Conservation (phyloP, 2,888 invertebrate genomes). For the Epinotia bilunana region DNA sequence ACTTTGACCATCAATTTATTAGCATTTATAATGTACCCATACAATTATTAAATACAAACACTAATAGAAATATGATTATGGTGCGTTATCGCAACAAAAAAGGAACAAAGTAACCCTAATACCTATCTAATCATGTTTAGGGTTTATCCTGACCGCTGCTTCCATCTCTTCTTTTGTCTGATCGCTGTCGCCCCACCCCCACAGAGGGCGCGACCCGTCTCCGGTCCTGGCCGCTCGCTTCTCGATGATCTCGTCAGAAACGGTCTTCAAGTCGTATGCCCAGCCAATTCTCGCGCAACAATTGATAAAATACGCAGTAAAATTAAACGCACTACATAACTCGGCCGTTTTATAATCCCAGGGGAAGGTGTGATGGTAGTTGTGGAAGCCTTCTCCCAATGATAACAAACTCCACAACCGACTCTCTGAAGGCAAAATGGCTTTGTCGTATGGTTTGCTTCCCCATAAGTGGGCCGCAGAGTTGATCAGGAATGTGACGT, state of each 20-base stretch:
- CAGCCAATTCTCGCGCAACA: conserved; percentile 92
- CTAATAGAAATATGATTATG: too few species aligned
- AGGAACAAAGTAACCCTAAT: too few species aligned
- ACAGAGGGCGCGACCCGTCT: conserved; percentile 89
- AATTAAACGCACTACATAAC: conserved; percentile 89
- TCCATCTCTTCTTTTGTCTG: conserved; percentile 82
- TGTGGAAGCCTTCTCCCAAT: conserved; percentile 93
- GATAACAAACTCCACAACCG: conserved; percentile 66
- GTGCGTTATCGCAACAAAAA: too few species aligned
- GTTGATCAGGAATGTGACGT: conserved; percentile 90
- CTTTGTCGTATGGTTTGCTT: conserved; percentile 90
- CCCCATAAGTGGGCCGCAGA: conserved; percentile 94
- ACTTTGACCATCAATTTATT: too few species aligned
- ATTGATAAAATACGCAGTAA: conserved; percentile 91
- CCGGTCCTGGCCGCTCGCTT: conserved; percentile 89
- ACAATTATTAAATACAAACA: too few species aligned
- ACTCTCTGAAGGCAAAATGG: conserved; percentile 88
- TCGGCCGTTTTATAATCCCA: conserved; percentile 94
- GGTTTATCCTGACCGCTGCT: conserved; percentile 83
- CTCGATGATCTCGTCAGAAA: conserved; percentile 87
- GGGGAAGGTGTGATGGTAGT: conserved; percentile 94
- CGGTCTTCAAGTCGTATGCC: conserved; percentile 94
- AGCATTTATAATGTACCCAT: too few species aligned
- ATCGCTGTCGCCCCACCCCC: conserved; percentile 92
- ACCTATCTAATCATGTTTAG: conserved; percentile 78